Percentiles rank a stretch among this genome's conserved stretches.
phyloP scores from a whole-genome alignment of 2,888 invertebrate species.

The Drosophila demipolita region DNA sequence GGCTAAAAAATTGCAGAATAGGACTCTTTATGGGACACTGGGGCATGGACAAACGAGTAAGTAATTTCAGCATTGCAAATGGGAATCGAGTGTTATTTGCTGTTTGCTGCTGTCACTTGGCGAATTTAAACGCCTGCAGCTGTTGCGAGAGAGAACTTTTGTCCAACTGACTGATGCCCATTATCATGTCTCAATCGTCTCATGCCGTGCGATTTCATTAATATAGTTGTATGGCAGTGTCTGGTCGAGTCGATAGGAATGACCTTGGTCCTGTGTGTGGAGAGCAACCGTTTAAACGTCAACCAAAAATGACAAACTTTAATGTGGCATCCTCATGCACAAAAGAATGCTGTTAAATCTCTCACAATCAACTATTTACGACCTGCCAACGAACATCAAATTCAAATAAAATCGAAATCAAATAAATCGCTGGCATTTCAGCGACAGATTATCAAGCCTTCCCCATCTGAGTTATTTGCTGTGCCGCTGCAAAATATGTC shows the following conservation, averaged over 20 bases:
- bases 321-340: conserved; percentile 12
- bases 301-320: conserved; percentile 20
- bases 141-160: conserved; percentile 54
- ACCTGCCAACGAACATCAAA: conserved; percentile 57
- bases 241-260: conserved; percentile 56
- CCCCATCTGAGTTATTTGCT: conserved; percentile 25
- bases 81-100: conserved; percentile 36
- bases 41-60: conserved; percentile 56
- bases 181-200: conserved; percentile 73
- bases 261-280: conserved; percentile 55
- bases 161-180: conserved; percentile 56
- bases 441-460: conserved; percentile 54
- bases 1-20: conserved; percentile 7
- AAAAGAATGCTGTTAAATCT: conserved; percentile 21
- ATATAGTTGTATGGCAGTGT: conserved; percentile 49
- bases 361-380: conserved; percentile 57
- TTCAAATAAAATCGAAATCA: conserved; percentile 60
- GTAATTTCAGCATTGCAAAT: conserved; percentile 53
- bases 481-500: conserved; percentile 67
- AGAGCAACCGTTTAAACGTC: conserved; percentile 14
- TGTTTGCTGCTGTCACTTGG: conserved; percentile 24
- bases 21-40: conserved; percentile 64
- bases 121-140: conserved; percentile 74
- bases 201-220: conserved; percentile 52
- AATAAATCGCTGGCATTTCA: conserved; percentile 62